A percentile compares a stretch with the other conserved stretches of the same genome.
Evolutionary conservation across 2,888 invertebrate genomes (phyloP).

Genomic region (Ceramica pisi): DNA sequence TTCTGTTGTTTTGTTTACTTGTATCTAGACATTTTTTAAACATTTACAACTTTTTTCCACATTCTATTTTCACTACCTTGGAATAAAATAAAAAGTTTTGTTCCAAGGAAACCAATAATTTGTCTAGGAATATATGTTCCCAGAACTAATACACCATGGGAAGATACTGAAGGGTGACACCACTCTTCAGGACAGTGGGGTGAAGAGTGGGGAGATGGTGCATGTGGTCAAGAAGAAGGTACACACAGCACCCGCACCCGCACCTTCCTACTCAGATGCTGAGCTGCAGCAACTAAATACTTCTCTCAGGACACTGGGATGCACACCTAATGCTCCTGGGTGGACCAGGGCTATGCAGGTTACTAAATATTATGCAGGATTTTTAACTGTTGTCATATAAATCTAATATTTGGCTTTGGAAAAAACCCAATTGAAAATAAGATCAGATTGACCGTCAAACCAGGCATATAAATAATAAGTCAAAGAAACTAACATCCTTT

Average conservation of each 20-base stretch:
- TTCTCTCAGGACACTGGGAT: slow-evolving; percentile 91
- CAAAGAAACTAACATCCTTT: too few relatives aligned
- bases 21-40: too few relatives aligned
- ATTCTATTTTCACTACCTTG: too few relatives aligned
- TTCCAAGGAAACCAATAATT: too few relatives aligned
- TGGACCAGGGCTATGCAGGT: slow-evolving; percentile 93
- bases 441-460: neutral
- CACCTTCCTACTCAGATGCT: slow-evolving; percentile 89
- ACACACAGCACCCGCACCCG: slow-evolving; percentile 76
- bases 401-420: neutral
- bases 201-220: slow-evolving; percentile 90
- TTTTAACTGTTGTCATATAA: too few relatives aligned
- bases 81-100: too few relatives aligned
- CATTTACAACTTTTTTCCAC: too few relatives aligned
- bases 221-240: slow-evolving; percentile 90
- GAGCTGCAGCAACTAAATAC: slow-evolving; percentile 92
- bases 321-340: slow-evolving; percentile 90
- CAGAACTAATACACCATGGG: slow-evolving; percentile 92
- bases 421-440: neutral
- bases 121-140: too few relatives aligned
- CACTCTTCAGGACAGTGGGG: slow-evolving; percentile 92
- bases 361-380: slow-evolving; percentile 21
- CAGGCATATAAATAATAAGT: too few relatives aligned
- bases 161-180: slow-evolving; percentile 92
- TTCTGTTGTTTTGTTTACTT: too few relatives aligned